phyloP scores from a whole-genome alignment of 2,888 invertebrate species.

The Drosophila longiperda region DNA sequence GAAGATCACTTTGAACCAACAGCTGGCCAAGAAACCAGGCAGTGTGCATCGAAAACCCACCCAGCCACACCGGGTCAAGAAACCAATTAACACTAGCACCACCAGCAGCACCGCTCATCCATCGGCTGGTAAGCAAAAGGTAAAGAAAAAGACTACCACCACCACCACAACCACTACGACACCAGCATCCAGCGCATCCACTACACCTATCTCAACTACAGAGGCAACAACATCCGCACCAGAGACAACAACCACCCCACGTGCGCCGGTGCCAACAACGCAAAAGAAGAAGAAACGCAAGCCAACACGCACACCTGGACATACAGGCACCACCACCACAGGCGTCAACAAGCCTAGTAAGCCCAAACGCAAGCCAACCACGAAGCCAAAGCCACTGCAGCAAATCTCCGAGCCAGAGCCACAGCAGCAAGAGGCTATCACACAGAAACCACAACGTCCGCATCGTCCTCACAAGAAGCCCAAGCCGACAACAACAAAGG shows the following conservation, averaged over 20 bases:
- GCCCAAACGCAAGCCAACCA: conserved; percentile 44
- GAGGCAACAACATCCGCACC: conserved; percentile 28
- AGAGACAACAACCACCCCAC: conserved; percentile 42
- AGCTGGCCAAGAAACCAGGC: conserved; percentile 67
- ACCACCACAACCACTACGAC: conserved; percentile 33
- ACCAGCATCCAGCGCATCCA: conserved; percentile 24
- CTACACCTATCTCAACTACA: conserved; percentile 22
- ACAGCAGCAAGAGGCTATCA: conserved; percentile 38
- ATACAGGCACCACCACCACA: conserved; percentile 19
- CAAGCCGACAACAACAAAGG: conserved; percentile 56
- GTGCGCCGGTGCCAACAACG: conserved; percentile 42
- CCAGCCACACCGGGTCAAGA: conserved; percentile 74
- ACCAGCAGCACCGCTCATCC: conserved; percentile 42
- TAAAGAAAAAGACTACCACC: conserved; percentile 73
- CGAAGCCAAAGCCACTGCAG: conserved; percentile 59
- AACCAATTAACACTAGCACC: conserved; percentile 55
- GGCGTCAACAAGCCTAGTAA: conserved; percentile 33
- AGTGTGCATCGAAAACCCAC: conserved; percentile 64
- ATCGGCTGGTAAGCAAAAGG: conserved; percentile 71
- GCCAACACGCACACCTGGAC: conserved; percentile 74
- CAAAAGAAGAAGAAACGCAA: conserved; percentile 80
- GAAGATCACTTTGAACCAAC: conserved; percentile 31
- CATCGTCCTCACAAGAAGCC: conserved; percentile 58
- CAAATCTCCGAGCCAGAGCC: conserved; percentile 28
- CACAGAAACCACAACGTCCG: conserved; percentile 42